Conservation (phyloP, 2,797 vertebrate genomes). For the Sebastes reedi region DNA sequence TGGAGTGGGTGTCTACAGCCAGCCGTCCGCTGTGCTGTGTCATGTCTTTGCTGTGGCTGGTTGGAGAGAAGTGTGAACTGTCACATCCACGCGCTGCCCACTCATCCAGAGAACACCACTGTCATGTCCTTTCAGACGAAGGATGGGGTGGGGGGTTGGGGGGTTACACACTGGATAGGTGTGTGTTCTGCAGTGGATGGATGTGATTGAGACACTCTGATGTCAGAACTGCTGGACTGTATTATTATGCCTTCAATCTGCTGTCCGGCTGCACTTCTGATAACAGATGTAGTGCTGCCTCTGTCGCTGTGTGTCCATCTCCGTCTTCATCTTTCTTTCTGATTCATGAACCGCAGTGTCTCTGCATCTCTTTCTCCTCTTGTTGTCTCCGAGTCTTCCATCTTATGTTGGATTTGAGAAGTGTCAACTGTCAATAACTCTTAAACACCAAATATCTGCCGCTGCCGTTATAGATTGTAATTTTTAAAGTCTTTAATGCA, state of each 20-base stretch:
- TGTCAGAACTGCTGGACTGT: conserved; percentile 40
- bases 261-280: conserved; percentile 25
- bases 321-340: conserved; percentile 22
- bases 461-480: no score
- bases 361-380: not conserved
- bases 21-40: conserved; percentile 15
- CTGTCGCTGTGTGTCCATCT: conserved; percentile 4
- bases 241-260: conserved; percentile 44
- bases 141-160: not conserved
- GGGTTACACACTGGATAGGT: not conserved
- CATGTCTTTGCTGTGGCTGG: conserved; percentile 35
- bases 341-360: not conserved
- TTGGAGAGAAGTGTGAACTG: conserved; percentile 35
- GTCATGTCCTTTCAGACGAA: conserved; percentile 33
- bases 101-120: conserved; percentile 40
- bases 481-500: no score
- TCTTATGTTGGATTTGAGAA: not conserved
- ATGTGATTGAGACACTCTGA: conserved; percentile 33
- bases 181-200: not conserved
- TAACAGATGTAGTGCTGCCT: conserved; percentile 21
- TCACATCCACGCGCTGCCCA: conserved; percentile 42
- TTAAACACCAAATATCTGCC: no score
- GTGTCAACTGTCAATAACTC: no score
- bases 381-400: not conserved
- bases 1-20: conserved; percentile 12